Percentiles rank a stretch among this genome's conserved stretches.
These are phyloP conservation scores for Dynastes maya DNA, from an alignment of 2,888 invertebrate species.

Conservation along the genomic window DNA sequence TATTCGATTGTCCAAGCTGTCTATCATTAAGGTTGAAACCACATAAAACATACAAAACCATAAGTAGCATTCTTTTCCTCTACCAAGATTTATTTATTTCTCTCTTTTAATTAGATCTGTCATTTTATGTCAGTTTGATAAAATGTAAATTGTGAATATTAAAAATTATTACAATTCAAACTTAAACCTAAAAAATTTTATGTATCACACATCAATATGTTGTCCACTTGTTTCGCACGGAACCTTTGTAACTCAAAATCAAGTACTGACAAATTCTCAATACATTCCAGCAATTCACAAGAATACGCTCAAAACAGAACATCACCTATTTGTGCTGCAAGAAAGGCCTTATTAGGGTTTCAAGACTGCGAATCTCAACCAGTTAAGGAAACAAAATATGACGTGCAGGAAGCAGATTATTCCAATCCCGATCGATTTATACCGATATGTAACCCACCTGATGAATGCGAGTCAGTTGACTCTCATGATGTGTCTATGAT, in stretches of 20 bases:
- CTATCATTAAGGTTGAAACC: too few relatives aligned
- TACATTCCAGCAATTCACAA: not conserved
- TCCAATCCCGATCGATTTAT: not conserved
- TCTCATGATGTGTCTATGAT: conserved; percentile 33
- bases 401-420: not conserved
- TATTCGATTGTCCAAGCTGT: too few relatives aligned
- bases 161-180: not conserved
- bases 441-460: not conserved
- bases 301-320: not conserved
- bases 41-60: too few relatives aligned
- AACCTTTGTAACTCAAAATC: conserved; percentile 22
- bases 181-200: not conserved
- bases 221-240: conserved; percentile 17
- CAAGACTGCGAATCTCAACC: conserved; percentile 29
- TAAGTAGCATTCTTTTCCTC: too few relatives aligned
- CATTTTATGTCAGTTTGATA: conserved; percentile 11
- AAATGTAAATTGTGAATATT: not conserved
- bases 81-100: too few relatives aligned
- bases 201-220: not conserved
- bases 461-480: conserved; percentile 29
- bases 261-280: not conserved
- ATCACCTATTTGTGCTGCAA: conserved; percentile 5
- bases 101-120: too few relatives aligned
- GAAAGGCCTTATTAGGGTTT: not conserved
- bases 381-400: conserved; percentile 21